Evolutionary conservation across 2,797 vertebrate species (phyloP).

Genomic region (Pelochelys cantorii): DNA sequence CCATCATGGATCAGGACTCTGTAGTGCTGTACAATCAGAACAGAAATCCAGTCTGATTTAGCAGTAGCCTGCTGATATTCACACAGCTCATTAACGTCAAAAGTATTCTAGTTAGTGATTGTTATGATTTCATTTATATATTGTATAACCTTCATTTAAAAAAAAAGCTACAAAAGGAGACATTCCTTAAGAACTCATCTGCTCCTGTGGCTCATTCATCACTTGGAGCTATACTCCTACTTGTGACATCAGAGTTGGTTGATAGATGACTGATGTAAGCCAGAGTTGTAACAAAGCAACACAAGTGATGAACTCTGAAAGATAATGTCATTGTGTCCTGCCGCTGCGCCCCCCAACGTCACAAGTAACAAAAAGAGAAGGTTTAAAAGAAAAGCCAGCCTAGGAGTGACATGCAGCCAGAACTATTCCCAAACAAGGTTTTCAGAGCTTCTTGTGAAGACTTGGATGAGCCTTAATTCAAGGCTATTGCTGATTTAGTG

Average conservation of each 20-base stretch:
- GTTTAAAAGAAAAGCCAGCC: neutral
- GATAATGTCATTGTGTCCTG: neutral
- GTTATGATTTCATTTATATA: neutral
- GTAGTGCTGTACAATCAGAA: neutral
- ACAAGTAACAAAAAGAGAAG: neutral
- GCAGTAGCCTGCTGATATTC: neutral
- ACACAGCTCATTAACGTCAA: neutral
- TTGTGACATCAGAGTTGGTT: constrained; percentile 26
- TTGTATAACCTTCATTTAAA: neutral
- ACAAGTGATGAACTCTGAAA: neutral
- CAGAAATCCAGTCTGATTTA: neutral
- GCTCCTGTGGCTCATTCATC: neutral
- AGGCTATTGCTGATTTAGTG: neutral
- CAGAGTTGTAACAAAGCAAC: constrained; percentile 27
- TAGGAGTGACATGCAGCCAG: neutral
- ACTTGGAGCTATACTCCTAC: constrained; percentile 43
- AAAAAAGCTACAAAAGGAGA: constrained; percentile 61
- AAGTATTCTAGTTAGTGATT: neutral
- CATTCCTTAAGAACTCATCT: constrained; percentile 25
- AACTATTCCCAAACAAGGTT: neutral
- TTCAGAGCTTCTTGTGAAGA: neutral
- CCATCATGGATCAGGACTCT: neutral
- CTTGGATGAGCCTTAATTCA: neutral
- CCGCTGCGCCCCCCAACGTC: no score
- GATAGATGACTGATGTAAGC: neutral